Evolutionary conservation across 2,888 invertebrate genomes (phyloP).

Genomic region (Caradrina kadenii): DNA sequence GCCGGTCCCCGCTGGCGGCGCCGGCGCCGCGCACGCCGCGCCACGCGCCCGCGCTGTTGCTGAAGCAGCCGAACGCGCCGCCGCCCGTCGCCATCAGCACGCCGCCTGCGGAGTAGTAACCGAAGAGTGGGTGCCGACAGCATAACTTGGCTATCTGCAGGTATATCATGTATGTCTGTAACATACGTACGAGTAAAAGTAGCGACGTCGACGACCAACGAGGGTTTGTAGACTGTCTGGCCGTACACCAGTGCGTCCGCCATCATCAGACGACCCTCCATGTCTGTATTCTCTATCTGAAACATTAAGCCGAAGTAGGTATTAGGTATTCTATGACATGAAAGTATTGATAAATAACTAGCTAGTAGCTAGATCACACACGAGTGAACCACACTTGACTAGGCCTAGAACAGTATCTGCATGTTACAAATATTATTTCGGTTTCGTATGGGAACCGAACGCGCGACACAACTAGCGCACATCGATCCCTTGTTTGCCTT

Average conservation of each 20-base stretch:
- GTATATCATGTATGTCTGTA: too few relatives aligned
- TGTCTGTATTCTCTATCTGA: conserved; percentile 94
- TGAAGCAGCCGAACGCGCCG: conserved; percentile 93
- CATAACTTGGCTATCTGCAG: too few relatives aligned
- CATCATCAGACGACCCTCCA: conserved; percentile 94
- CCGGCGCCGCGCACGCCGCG: conserved; percentile 91
- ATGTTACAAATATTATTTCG: not conserved
- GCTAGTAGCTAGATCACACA: too few relatives aligned
- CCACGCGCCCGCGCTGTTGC: conserved; percentile 92
- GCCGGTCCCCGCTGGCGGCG: conserved; percentile 93
- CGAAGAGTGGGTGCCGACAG: too few relatives aligned
- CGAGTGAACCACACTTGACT: too few relatives aligned
- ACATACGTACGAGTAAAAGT: conserved; percentile 90
- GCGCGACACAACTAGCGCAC: too few relatives aligned
- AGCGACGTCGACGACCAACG: conserved; percentile 92
- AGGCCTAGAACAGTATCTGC: not conserved
- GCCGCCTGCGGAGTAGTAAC: conserved; percentile 83
- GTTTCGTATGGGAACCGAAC: not conserved
- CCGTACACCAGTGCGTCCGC: conserved; percentile 96
- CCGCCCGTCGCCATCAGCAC: conserved; percentile 92
- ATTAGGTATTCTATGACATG: too few relatives aligned
- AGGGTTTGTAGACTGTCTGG: conserved; percentile 89
- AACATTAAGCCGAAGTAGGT: conserved; percentile 11
- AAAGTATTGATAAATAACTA: too few relatives aligned
- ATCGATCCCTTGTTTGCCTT: too few relatives aligned